Percentiles rank a stretch among this genome's conserved stretches.
Conservation (phyloP, 2,113 vertebrate species). For the Macroglossus sobrinus region DNA sequence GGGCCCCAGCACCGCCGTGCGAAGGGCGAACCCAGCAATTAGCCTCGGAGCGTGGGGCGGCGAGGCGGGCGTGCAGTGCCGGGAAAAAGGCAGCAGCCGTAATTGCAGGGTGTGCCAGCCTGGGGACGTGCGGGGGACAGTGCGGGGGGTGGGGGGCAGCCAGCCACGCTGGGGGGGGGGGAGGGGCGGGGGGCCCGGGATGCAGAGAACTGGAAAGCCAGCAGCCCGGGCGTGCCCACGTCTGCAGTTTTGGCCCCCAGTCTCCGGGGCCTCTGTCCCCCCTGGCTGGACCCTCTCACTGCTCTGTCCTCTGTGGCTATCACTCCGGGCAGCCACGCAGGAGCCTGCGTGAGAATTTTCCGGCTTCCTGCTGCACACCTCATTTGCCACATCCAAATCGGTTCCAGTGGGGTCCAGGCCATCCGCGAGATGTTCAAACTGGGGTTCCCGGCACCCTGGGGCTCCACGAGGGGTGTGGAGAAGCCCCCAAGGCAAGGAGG, state of each 20-base stretch:
- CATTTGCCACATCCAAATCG: neutral
- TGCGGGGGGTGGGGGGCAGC: neutral
- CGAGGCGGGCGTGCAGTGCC: slow-evolving; percentile 28
- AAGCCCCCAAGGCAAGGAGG: too few relatives aligned
- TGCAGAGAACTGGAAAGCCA: neutral
- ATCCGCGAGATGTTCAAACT: neutral
- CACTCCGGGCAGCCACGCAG: neutral
- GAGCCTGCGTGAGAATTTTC: neutral
- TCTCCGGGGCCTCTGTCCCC: neutral
- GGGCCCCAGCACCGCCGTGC: slow-evolving; percentile 29
- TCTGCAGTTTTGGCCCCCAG: neutral
- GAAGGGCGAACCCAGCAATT: slow-evolving; percentile 75
- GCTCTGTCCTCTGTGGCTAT: neutral
- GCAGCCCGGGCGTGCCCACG: neutral
- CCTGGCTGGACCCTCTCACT: neutral
- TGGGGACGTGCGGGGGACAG: neutral
- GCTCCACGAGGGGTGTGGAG: neutral
- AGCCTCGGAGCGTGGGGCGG: slow-evolving; percentile 44
- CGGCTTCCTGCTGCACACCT: neutral
- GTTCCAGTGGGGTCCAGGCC: neutral
- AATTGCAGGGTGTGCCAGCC: slow-evolving; percentile 65
- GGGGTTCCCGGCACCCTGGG: neutral
- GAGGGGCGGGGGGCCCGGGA: neutral
- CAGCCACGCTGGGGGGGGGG: neutral
- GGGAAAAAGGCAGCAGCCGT: neutral